Conservation (phyloP, 2,113 vertebrate genomes). For the Scortum barcoo region DNA sequence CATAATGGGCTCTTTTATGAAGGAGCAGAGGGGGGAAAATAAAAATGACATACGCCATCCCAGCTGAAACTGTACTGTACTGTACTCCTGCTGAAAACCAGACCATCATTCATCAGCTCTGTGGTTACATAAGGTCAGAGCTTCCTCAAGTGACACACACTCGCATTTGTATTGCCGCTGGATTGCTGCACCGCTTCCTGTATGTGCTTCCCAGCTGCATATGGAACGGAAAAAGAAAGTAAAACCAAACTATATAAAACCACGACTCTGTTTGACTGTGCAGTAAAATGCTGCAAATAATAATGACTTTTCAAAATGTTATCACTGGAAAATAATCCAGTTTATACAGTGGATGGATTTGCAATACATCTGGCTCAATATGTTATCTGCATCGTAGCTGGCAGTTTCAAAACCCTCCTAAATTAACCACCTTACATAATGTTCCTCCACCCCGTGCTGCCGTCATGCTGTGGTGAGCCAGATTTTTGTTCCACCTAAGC, state of each 20-base stretch:
- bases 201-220: background rate
- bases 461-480: slow-evolving; percentile 32
- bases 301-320: background rate
- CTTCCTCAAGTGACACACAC: slow-evolving; percentile 49
- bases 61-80: slow-evolving; percentile 16
- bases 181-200: slow-evolving; percentile 13
- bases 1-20: slow-evolving; percentile 39
- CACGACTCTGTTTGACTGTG: background rate
- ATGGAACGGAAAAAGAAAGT: slow-evolving; percentile 15
- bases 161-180: slow-evolving; percentile 3
- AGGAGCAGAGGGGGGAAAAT: slow-evolving; percentile 30
- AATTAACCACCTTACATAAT: slow-evolving; percentile 59
- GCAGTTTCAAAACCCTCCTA: slow-evolving; percentile 25
- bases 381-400: slow-evolving; percentile 21
- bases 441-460: slow-evolving; percentile 40
- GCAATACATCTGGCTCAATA: background rate
- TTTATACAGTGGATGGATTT: background rate
- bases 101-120: slow-evolving; percentile 37
- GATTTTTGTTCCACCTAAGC: slow-evolving; percentile 36
- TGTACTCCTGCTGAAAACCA: slow-evolving; percentile 17
- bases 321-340: background rate
- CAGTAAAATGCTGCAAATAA: background rate
- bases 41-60: slow-evolving; percentile 40
- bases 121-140: slow-evolving; percentile 55
- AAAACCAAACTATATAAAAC: background rate